Evolutionary conservation across 2,797 vertebrate genomes (phyloP).

Genomic region (Hippoglossus hippoglossus): DNA sequence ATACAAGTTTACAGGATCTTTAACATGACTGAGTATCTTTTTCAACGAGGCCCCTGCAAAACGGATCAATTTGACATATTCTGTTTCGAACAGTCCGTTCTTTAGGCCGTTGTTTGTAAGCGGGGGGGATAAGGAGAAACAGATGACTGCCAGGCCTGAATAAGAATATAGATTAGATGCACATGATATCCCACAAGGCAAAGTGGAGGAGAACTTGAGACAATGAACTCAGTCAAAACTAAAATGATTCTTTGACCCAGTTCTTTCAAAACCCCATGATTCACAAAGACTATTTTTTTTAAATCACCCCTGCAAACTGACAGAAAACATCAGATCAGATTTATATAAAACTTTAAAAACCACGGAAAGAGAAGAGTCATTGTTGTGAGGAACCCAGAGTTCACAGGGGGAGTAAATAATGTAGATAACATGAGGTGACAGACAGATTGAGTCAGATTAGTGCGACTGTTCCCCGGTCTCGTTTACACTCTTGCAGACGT

Average conservation of each 20-base stretch:
- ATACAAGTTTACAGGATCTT: not conserved
- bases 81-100: not conserved
- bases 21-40: not conserved
- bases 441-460: not conserved
- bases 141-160: conserved; percentile 17
- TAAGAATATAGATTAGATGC: conserved; percentile 42
- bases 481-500: too few relatives aligned
- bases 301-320: not conserved
- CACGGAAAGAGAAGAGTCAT: not conserved
- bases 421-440: too few relatives aligned
- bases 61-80: not conserved
- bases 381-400: not conserved
- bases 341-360: not conserved
- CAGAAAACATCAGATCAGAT: not conserved
- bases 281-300: not conserved
- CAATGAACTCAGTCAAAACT: conserved; percentile 52
- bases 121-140: conserved; percentile 25
- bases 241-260: conserved; percentile 42
- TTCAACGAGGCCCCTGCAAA: not conserved
- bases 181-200: conserved; percentile 49
- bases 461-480: too few relatives aligned
- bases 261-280: conserved; percentile 47
- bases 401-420: not conserved
- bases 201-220: conserved; percentile 5
- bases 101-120: not conserved